phyloP scores from a whole-genome alignment of 2,888 invertebrate genomes.

The Agrochola litura region DNA sequence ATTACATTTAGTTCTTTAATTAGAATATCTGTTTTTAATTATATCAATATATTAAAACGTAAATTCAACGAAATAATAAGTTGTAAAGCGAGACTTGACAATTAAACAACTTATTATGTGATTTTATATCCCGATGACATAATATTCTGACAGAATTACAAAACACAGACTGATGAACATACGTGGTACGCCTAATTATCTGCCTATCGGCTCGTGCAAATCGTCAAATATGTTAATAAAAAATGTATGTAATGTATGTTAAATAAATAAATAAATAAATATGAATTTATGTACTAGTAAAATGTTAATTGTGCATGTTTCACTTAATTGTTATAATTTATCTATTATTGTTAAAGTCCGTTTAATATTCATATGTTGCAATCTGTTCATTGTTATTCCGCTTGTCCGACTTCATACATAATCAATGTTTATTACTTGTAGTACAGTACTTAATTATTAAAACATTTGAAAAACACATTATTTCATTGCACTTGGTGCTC shows the following conservation, averaged over 20 bases:
- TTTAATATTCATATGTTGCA: not conserved
- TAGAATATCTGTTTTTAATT: conserved; percentile 5
- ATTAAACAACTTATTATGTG: not conserved
- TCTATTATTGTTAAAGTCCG: not conserved
- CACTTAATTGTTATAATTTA: not conserved
- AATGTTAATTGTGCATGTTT: not conserved
- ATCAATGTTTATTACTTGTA: not conserved
- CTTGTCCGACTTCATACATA: not conserved
- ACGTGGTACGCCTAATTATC: not conserved
- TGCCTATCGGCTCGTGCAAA: not conserved
- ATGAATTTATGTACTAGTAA: not conserved
- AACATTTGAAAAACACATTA: not conserved
- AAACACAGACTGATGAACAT: not conserved
- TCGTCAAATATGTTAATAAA: conserved; percentile 2
- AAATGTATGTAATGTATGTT: too few species aligned
- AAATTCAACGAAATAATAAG: not conserved
- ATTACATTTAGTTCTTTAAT: conserved; percentile 14
- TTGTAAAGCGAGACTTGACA: not conserved
- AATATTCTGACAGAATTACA: conserved; percentile 22
- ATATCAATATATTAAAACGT: not conserved
- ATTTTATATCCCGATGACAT: not conserved
- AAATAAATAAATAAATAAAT: too few species aligned
- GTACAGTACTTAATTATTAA: too few species aligned
- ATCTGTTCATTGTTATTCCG: not conserved
- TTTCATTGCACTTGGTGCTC: not conserved